Percentiles rank a stretch among this genome's conserved stretches.
Conservation (phyloP, 2,797 vertebrate species). For the Capromys pilorides region DNA sequence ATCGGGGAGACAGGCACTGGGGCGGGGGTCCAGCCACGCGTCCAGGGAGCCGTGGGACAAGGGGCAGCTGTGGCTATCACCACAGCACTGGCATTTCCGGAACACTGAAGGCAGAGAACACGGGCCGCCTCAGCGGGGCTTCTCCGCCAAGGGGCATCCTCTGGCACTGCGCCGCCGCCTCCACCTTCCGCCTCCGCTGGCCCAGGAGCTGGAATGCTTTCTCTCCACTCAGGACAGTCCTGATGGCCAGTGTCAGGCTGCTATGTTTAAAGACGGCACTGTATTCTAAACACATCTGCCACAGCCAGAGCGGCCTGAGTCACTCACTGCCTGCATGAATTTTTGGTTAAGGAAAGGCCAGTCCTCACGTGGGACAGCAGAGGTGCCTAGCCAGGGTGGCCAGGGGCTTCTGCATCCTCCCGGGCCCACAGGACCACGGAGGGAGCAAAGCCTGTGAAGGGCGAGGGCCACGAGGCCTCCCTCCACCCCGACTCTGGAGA, state of each 20-base stretch:
- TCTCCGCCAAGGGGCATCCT: not conserved
- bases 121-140: slow-evolving; percentile 58
- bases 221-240: slow-evolving; percentile 69
- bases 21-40: slow-evolving; percentile 48
- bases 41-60: slow-evolving; percentile 67
- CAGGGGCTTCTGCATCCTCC: slow-evolving; percentile 82
- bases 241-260: slow-evolving; percentile 62
- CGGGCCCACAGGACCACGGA: slow-evolving; percentile 83
- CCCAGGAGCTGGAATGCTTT: slow-evolving; percentile 57
- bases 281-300: slow-evolving; percentile 69
- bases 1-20: slow-evolving; percentile 79
- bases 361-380: slow-evolving; percentile 80
- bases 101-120: slow-evolving; percentile 75
- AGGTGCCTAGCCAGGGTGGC: slow-evolving; percentile 74
- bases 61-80: slow-evolving; percentile 27
- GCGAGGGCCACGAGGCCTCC: slow-evolving; percentile 76
- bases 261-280: slow-evolving; percentile 66
- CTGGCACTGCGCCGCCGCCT: not conserved
- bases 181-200: not conserved
- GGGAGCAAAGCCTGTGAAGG: slow-evolving; percentile 81
- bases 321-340: slow-evolving; percentile 79
- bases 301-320: slow-evolving; percentile 70
- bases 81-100: slow-evolving; percentile 74
- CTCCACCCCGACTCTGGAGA: not conserved
- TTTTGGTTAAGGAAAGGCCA: slow-evolving; percentile 86